Conservation (phyloP, 2,888 invertebrate genomes). For the Harpalus rufipes region DNA sequence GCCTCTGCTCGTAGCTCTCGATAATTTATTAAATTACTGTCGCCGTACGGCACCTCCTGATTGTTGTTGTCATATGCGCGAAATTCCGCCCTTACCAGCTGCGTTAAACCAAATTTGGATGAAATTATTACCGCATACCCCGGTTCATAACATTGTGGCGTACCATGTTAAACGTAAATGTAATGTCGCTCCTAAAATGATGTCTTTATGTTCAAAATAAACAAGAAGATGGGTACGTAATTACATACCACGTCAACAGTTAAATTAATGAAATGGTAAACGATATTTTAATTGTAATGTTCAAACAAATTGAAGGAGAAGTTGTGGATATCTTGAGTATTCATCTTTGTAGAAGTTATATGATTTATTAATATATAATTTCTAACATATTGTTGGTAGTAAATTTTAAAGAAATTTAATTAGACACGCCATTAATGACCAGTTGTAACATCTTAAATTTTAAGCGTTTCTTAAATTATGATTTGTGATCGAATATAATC, state of each 20-base stretch:
- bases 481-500: too few relatives aligned
- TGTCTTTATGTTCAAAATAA: not conserved
- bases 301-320: not conserved
- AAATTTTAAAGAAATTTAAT: too few relatives aligned
- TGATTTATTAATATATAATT: not conserved
- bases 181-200: not conserved
- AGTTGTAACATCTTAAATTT: too few relatives aligned
- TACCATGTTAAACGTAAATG: not conserved
- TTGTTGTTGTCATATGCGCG: slow-evolving; percentile 57
- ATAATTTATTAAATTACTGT: slow-evolving; percentile 62
- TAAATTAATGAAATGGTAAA: not conserved
- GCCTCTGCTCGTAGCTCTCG: slow-evolving; percentile 22
- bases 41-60: slow-evolving; percentile 42
- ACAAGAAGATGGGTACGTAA: not conserved
- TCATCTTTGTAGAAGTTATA: too few relatives aligned
- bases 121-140: slow-evolving; percentile 29
- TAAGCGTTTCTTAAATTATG: too few relatives aligned
- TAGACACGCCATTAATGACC: too few relatives aligned
- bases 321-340: not conserved
- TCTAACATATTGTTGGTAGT: not conserved
- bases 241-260: not conserved
- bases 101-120: slow-evolving; percentile 61
- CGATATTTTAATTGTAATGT: not conserved
- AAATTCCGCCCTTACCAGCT: slow-evolving; percentile 9
- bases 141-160: not conserved